These are phyloP conservation scores for Scolopax mira DNA, from an alignment of 2,113 vertebrate genomes.

Conservation along the genomic window DNA sequence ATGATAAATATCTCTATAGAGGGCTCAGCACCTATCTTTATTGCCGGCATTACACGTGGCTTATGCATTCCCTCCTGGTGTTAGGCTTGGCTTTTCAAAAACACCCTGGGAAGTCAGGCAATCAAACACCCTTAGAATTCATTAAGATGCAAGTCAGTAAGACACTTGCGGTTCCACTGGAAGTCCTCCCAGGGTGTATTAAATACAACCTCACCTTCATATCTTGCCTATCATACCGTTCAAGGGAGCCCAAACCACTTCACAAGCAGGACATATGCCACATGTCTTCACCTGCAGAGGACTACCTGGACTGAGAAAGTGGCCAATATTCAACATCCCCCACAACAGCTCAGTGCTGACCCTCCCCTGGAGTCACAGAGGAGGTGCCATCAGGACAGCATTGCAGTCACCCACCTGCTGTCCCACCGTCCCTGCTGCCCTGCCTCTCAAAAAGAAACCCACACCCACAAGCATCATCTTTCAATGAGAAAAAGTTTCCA, in stretches of 20 bases:
- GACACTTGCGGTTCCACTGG: neutral
- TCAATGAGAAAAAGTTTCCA: neutral
- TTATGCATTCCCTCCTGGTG: neutral
- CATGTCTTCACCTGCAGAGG: neutral
- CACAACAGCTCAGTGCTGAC: neutral
- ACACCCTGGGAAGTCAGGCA: neutral
- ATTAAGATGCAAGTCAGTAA: neutral
- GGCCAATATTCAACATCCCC: neutral
- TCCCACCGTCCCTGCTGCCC: neutral
- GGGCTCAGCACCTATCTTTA: neutral
- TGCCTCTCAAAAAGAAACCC: neutral
- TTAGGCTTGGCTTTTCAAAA: neutral
- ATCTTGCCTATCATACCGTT: neutral
- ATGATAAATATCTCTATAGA: neutral
- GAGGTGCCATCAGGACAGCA: neutral
- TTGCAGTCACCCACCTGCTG: neutral
- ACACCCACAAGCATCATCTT: neutral
- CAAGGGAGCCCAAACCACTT: neutral
- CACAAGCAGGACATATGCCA: neutral
- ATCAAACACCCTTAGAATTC: neutral
- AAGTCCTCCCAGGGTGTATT: neutral
- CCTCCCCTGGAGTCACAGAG: neutral
- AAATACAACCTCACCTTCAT: neutral
- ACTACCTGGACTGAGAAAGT: neutral
- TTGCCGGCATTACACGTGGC: neutral